Base-by-base conservation (phyloP, 2,888 invertebrate genomes). In the Automeris io region DNA sequence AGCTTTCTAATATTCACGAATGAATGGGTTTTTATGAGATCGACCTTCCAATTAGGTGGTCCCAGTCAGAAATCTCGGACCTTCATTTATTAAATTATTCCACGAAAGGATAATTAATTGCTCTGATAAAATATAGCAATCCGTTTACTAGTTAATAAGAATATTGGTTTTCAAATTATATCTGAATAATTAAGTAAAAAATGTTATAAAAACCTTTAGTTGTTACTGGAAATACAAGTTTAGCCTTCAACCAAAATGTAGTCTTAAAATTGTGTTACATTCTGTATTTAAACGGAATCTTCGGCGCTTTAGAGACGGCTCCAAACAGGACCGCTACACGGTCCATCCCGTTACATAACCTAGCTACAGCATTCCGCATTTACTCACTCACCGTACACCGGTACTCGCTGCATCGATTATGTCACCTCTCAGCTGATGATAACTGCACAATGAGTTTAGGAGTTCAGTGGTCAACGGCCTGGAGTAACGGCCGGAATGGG, bases 381-480 rank as follows among this genome's bases (percentile, higher is more conserved):
- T 63, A 57, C 49, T 56, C 67, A 70, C 71, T 71, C 66, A 65
- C 63, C 68, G 57, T 58, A 62, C 70, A 77, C 75, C 72, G 74
- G 75, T 79, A 79, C 75, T 80, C 79, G 79, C 81, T 82, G 81
- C 79, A 76, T 81, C 70, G 79, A 80, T 80, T 82, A 79, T 81
- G 73, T 81, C 81, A 79, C 79, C 67, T 74, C 74, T 70, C 80
- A 81, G 80, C 78, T 81, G 80, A 74, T 61, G 68, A 61, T 61
- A 53, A 68, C 63, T 64, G 67, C 76, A 77, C 76, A 61, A 64
- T 57, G 64, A 53, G 45, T 45, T 57, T 50, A 46, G 49, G 58
- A 36, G 48, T 51, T 62, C 61, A 66, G 69, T 64, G 63, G 64
- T 64, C 61, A 59, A 37, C 40, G 36, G 49, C 48, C 51, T 40